Percentiles rank a stretch among this genome's conserved stretches.
Evolutionary conservation across 2,797 vertebrate species (phyloP).

Genomic region (Malurus leucopterus): DNA sequence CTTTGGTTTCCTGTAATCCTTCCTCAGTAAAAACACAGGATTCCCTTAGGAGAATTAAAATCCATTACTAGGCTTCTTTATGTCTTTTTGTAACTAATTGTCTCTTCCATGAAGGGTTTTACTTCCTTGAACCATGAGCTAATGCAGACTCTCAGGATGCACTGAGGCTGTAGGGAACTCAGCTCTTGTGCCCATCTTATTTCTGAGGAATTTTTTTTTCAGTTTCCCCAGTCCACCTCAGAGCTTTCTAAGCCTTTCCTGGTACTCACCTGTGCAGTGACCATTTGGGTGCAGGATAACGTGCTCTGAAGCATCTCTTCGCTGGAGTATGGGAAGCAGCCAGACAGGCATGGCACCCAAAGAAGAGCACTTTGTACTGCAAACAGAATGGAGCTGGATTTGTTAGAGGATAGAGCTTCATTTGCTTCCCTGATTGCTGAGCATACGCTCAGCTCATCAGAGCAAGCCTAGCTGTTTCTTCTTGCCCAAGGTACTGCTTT

Average conservation of each 20-base stretch:
- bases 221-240: not conserved
- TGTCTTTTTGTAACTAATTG: constrained; percentile 12
- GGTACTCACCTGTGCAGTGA: not conserved
- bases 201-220: not conserved
- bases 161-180: not conserved
- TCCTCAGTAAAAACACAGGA: constrained; percentile 66
- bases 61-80: constrained; percentile 56
- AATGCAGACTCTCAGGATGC: not conserved
- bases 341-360: not conserved
- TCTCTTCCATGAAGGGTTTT: not conserved
- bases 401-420: not conserved
- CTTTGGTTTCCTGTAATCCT: constrained; percentile 76
- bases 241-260: not conserved
- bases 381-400: not conserved
- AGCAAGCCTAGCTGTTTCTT: not conserved
- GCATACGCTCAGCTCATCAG: not conserved
- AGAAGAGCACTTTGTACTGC: not conserved
- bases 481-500: not conserved
- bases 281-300: rapidly evolving
- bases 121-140: not conserved
- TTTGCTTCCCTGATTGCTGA: not conserved
- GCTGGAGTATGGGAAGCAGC: not conserved
- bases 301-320: not conserved
- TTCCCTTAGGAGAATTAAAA: constrained; percentile 67
- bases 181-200: not conserved